Evolutionary conservation across 1,140 invertebrate genomes (phyloP).

Genomic region (Schmidtea mediterranea): DNA sequence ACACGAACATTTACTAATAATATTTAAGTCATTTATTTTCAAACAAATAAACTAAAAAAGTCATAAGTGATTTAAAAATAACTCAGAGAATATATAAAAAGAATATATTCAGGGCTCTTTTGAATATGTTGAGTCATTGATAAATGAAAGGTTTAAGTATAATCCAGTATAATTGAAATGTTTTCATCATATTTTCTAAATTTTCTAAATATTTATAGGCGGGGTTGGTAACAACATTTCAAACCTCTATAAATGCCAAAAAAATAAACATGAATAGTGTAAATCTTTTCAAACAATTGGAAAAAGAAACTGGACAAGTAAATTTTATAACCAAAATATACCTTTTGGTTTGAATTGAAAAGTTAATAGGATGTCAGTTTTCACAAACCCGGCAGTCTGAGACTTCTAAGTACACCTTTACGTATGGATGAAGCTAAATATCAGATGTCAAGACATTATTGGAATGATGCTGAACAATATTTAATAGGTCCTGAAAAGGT

Average conservation of each 20-base stretch:
- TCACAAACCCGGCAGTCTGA: constrained; percentile 18
- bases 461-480: constrained; percentile 18
- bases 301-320: constrained; percentile 19
- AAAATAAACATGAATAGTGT: constrained; percentile 22
- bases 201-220: too few species aligned
- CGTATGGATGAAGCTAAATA: constrained; percentile 20
- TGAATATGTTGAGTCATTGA: too few species aligned
- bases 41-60: too few species aligned
- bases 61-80: too few species aligned
- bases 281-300: constrained; percentile 17
- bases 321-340: neutral
- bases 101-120: too few species aligned
- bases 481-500: constrained; percentile 21
- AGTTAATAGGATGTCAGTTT: constrained; percentile 16
- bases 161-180: too few species aligned
- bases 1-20: too few species aligned
- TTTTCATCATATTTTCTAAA: too few species aligned
- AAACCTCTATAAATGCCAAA: constrained; percentile 23
- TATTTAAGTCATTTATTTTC: too few species aligned
- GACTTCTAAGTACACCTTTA: constrained; percentile 14
- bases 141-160: too few species aligned
- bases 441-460: constrained; percentile 20
- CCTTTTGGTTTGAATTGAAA: neutral
- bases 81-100: too few species aligned
- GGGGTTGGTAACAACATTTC: constrained; percentile 19